phyloP scores from a whole-genome alignment of 2,797 vertebrate genomes.

The Diplodus puntazzo region DNA sequence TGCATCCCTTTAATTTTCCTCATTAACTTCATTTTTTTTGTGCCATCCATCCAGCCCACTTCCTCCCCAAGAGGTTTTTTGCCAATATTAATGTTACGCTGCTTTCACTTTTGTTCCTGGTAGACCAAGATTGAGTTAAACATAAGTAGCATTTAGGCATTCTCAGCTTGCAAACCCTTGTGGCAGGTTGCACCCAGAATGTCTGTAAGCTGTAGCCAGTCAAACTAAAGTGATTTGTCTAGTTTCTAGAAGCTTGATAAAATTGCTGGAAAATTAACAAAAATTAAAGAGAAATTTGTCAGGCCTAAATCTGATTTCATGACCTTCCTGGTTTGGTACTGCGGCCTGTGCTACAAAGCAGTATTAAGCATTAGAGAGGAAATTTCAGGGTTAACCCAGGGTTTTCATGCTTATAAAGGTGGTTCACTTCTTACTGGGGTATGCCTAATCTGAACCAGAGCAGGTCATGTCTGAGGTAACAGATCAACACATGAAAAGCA shows the following conservation, averaged over 20 bases:
- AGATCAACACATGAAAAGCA: too few relatives aligned
- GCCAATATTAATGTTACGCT: not conserved
- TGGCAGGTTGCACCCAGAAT: not conserved
- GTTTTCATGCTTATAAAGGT: too few relatives aligned
- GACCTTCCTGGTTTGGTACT: not conserved
- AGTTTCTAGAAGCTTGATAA: not conserved
- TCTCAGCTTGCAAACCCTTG: too few relatives aligned
- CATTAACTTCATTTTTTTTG: not conserved
- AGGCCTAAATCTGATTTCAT: not conserved
- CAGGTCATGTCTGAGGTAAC: too few relatives aligned
- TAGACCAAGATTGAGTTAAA: not conserved
- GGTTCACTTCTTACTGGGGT: too few relatives aligned
- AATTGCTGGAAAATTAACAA: not conserved
- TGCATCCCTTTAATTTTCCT: not conserved
- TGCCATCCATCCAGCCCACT: not conserved
- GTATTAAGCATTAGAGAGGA: too few relatives aligned
- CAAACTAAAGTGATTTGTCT: not conserved
- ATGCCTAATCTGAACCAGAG: too few relatives aligned
- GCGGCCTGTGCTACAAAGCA: too few relatives aligned
- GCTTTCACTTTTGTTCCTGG: not conserved
- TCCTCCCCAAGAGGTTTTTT: slow-evolving; percentile 6
- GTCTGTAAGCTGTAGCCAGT: not conserved
- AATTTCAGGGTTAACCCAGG: too few relatives aligned
- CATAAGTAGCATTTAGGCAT: not conserved
- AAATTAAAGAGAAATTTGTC: too few relatives aligned